Evolutionary conservation across 2,113 vertebrate genomes (phyloP).

Genomic region (Okapia johnstoni): DNA sequence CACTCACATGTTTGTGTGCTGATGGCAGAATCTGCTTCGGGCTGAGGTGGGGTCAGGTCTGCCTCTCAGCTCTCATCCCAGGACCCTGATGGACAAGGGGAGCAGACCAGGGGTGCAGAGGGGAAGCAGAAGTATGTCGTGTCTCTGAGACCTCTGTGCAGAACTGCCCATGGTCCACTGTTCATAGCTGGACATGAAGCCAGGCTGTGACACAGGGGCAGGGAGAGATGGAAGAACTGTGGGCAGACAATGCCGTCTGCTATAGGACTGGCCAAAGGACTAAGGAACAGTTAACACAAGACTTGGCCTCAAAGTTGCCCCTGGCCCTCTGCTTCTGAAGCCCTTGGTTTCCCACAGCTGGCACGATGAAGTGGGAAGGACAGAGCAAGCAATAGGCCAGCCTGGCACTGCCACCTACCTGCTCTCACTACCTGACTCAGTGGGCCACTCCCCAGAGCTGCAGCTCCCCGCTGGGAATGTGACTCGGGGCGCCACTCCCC

Average conservation of each 20-base stretch:
- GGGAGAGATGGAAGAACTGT: neutral
- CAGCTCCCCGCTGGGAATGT: neutral
- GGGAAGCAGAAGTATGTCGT: too few relatives aligned
- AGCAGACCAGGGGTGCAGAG: neutral
- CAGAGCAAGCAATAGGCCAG: neutral
- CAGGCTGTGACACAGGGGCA: neutral
- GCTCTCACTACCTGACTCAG: neutral
- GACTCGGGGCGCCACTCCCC: fast-evolving
- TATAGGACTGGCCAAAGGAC: neutral
- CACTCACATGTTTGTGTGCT: fast-evolving
- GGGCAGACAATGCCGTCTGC: too few relatives aligned
- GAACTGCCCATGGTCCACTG: neutral
- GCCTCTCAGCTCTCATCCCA: neutral
- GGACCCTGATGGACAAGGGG: neutral
- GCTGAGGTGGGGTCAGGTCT: neutral
- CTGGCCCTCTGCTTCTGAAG: neutral
- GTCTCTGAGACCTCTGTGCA: neutral
- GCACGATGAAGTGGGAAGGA: neutral
- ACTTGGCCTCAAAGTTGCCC: neutral
- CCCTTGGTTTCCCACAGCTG: neutral
- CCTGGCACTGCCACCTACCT: fast-evolving
- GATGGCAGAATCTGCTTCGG: neutral
- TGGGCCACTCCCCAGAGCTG: neutral
- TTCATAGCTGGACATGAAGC: fast-evolving
- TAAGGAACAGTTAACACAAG: neutral